A percentile compares a stretch with the other conserved stretches of the same genome.
Conservation (phyloP, 2,888 invertebrate genomes). For the Epinotia bilunana region DNA sequence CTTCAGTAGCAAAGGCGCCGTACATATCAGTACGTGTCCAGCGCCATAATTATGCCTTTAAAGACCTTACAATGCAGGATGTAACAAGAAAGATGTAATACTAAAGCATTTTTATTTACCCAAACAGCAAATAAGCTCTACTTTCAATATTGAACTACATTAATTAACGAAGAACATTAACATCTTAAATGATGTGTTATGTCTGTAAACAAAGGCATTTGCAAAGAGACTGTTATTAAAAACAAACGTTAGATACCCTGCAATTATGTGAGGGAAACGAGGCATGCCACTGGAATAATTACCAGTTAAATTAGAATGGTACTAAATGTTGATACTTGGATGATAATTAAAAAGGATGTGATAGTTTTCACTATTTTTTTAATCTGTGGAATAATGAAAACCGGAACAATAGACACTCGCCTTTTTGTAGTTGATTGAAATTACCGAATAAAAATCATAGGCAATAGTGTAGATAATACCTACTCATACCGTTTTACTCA, state of each 20-base stretch:
- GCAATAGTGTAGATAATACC: too few species aligned
- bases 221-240: conserved; percentile 7
- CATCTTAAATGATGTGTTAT: background rate
- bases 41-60: too few species aligned
- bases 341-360: background rate
- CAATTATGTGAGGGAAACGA: conserved; percentile 9
- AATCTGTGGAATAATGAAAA: background rate
- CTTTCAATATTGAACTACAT: background rate
- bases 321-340: background rate
- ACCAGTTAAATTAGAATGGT: conserved; percentile 3
- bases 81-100: too few species aligned
- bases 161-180: background rate
- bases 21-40: too few species aligned
- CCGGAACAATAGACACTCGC: too few species aligned
- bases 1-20: too few species aligned
- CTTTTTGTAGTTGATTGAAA: too few species aligned
- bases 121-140: too few species aligned
- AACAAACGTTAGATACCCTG: background rate
- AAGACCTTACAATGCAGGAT: too few species aligned
- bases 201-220: background rate
- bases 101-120: too few species aligned
- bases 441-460: too few species aligned
- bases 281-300: background rate
- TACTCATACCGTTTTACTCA: too few species aligned
- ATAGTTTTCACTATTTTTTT: background rate